These are phyloP conservation scores for Chloromyia formosa DNA, from an alignment of 2,888 invertebrate genomes.

Conservation along the genomic window DNA sequence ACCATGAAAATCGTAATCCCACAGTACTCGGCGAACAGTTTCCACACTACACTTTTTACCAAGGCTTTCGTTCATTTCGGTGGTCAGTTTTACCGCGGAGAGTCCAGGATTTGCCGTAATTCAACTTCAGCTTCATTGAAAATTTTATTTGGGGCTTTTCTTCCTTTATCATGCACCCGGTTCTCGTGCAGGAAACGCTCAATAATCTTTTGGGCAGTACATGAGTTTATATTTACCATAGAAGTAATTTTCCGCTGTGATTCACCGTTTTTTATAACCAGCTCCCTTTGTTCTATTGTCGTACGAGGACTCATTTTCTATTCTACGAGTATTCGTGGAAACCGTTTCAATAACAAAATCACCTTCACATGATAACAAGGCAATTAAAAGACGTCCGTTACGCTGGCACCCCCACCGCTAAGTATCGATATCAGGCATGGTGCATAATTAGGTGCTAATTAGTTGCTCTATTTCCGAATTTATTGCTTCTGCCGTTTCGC, in stretches of 20 bases:
- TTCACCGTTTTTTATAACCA: slow-evolving; percentile 4
- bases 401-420: too few relatives aligned
- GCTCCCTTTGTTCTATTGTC: neutral
- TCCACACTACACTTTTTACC: slow-evolving; percentile 15
- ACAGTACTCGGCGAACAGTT: slow-evolving; percentile 27
- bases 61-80: slow-evolving; percentile 13
- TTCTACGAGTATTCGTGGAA: too few relatives aligned
- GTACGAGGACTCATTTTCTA: too few relatives aligned
- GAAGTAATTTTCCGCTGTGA: slow-evolving; percentile 21
- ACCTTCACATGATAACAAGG: too few relatives aligned
- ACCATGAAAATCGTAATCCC: slow-evolving; percentile 19
- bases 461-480: too few relatives aligned
- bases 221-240: slow-evolving; percentile 15
- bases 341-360: too few relatives aligned
- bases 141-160: slow-evolving; percentile 22
- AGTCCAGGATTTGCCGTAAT: neutral
- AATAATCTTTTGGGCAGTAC: slow-evolving; percentile 13
- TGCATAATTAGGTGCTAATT: too few relatives aligned
- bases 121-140: slow-evolving; percentile 5
- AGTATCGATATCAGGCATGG: too few relatives aligned
- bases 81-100: neutral
- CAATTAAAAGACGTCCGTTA: too few relatives aligned
- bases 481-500: too few relatives aligned
- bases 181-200: slow-evolving; percentile 26
- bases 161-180: neutral